phyloP scores from a whole-genome alignment of 2,888 invertebrate genomes.

The Crepidodera aurea region DNA sequence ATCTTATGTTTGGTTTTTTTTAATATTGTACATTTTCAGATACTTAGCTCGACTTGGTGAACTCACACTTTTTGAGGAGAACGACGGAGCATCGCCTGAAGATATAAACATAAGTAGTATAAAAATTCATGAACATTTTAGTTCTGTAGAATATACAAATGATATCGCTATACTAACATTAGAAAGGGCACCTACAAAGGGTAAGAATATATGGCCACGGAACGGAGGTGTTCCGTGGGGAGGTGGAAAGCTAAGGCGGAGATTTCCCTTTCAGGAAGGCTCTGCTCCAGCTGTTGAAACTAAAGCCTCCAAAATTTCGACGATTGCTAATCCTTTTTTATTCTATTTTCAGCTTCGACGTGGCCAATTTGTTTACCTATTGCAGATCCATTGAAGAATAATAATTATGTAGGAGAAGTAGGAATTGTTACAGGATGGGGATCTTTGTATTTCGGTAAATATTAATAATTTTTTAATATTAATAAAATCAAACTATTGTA shows the following conservation, averaged over 20 bases:
- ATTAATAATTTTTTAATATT: background rate
- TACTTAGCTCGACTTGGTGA: conserved; percentile 79
- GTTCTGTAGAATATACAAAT: conserved; percentile 68
- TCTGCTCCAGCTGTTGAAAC: too few species aligned
- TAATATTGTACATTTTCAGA: conserved; percentile 57
- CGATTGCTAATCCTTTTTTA: too few species aligned
- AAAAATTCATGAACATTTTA: conserved; percentile 75
- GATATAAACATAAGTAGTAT: conserved; percentile 70
- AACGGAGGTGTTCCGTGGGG: too few species aligned
- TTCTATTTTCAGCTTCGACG: conserved; percentile 67
- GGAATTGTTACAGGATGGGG: conserved; percentile 90
- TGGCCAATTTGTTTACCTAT: conserved; percentile 80
- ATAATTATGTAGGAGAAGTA: conserved; percentile 65
- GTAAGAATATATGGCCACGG: conserved; percentile 47
- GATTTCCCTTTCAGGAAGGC: too few species aligned
- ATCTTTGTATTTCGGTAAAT: conserved; percentile 73
- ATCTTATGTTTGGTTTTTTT: conserved; percentile 30
- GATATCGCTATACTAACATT: conserved; percentile 83
- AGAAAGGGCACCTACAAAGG: conserved; percentile 47
- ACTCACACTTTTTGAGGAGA: conserved; percentile 71
- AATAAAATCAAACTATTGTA: background rate
- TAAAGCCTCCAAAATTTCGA: too few species aligned
- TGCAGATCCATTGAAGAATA: conserved; percentile 63
- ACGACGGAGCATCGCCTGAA: conserved; percentile 69
- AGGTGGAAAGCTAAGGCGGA: too few species aligned